A percentile compares a stretch with the other conserved stretches of the same genome.
Evolutionary conservation across 2,888 invertebrate genomes (phyloP).

Genomic region (Willowsia nigromaculata): DNA sequence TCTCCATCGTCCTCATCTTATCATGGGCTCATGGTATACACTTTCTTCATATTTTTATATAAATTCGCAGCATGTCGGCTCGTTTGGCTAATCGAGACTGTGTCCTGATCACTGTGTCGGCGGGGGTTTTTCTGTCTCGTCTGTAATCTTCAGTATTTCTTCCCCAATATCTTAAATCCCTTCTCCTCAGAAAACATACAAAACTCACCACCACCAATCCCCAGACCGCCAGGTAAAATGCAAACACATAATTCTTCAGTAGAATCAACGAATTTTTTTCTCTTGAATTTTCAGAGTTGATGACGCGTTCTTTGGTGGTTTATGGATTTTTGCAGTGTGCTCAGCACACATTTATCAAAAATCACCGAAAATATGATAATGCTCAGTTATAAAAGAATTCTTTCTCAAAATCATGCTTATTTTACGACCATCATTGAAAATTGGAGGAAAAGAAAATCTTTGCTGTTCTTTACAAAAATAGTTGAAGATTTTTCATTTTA

Average conservation of each 20-base stretch:
- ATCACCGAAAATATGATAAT: constrained; percentile 5
- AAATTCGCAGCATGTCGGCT: constrained; percentile 68
- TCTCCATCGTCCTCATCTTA: not conserved
- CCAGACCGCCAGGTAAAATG: constrained; percentile 4
- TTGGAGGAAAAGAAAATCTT: not conserved
- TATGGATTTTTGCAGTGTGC: not conserved
- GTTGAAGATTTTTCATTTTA: not conserved
- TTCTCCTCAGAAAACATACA: too few species aligned
- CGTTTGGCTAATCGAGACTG: constrained; percentile 67
- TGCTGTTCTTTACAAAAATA: not conserved
- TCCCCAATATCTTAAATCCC: too few species aligned
- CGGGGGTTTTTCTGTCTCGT: constrained; percentile 48
- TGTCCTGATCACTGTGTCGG: constrained; percentile 55
- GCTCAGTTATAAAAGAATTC: not conserved
- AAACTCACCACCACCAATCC: not conserved
- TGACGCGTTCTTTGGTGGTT: not conserved
- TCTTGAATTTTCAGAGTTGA: constrained; percentile 2
- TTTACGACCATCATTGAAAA: not conserved
- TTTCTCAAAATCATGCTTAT: not conserved
- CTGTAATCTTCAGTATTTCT: too few species aligned
- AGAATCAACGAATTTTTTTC: constrained; percentile 4
- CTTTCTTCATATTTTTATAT: constrained; percentile 41
- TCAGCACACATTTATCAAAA: constrained; percentile 42
- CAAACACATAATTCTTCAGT: constrained; percentile 35
- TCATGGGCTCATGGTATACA: constrained; percentile 32